phyloP scores from a whole-genome alignment of 2,113 vertebrate species.

The Poeciliopsis retropinna region DNA sequence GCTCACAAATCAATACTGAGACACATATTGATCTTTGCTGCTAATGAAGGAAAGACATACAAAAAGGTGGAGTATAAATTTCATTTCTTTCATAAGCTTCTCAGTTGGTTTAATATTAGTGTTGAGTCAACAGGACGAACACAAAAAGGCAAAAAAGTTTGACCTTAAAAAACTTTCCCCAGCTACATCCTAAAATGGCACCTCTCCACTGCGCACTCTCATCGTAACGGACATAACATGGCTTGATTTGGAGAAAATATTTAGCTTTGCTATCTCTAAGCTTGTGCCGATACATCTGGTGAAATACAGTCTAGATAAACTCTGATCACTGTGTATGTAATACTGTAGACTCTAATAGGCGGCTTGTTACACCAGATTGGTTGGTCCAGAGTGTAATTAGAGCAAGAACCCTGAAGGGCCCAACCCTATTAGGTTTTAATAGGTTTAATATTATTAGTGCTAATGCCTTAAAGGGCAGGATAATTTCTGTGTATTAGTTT shows the following conservation, averaged over 20 bases:
- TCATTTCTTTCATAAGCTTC: not conserved
- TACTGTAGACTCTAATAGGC: not conserved
- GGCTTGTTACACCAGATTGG: conserved; percentile 3
- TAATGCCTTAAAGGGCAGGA: too few relatives aligned
- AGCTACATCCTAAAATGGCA: too few relatives aligned
- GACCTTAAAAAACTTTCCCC: too few relatives aligned
- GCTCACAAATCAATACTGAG: conserved; percentile 22
- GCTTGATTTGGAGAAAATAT: not conserved
- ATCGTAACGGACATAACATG: too few relatives aligned
- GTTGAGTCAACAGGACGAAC: not conserved
- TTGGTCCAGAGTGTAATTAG: conserved; percentile 3
- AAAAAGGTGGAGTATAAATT: conserved; percentile 9
- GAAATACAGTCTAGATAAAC: not conserved
- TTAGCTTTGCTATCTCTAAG: conserved; percentile 1
- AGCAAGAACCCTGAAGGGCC: too few relatives aligned
- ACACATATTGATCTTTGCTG: conserved; percentile 9
- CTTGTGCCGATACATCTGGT: not conserved
- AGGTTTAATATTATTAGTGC: too few relatives aligned
- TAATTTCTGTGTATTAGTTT: too few relatives aligned
- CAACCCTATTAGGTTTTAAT: too few relatives aligned
- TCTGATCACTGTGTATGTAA: not conserved
- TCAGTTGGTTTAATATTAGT: conserved; percentile 16
- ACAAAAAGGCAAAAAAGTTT: not conserved
- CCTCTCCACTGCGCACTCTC: too few relatives aligned
- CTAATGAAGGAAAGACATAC: conserved; percentile 16